These are phyloP conservation scores for Acromyrmex charruanus DNA, from an alignment of 1,140 invertebrate genomes.

Conservation along the genomic window DNA sequence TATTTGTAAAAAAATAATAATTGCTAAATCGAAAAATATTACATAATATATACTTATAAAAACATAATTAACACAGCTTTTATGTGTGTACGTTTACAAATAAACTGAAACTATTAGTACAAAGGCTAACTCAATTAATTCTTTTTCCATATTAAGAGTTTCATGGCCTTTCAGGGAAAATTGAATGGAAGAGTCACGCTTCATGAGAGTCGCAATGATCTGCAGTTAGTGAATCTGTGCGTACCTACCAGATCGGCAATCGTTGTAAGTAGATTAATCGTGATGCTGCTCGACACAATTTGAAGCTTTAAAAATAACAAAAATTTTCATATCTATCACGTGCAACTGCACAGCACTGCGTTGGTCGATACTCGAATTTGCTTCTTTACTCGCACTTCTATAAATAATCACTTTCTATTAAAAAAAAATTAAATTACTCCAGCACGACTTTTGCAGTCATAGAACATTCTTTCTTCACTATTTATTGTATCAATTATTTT, in stretches of 20 bases:
- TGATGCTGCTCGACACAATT: conserved; percentile 31
- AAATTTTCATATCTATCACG: conserved; percentile 1
- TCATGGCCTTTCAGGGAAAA: conserved; percentile 84
- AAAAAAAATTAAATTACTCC: conserved; percentile 4
- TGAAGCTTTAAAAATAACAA: conserved; percentile 46
- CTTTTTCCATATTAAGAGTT: conserved; percentile 70
- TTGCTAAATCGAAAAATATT: not conserved
- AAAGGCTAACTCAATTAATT: not conserved
- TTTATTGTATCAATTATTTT: conserved; percentile 5
- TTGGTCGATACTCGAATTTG: not conserved
- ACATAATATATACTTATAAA: conserved; percentile 4
- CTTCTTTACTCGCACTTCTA: conserved; percentile 37
- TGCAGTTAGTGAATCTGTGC: conserved; percentile 84
- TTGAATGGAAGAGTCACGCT: conserved; percentile 80
- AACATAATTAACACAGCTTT: not conserved
- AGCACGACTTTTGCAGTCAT: conserved; percentile 12
- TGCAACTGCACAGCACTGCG: conserved; percentile 29
- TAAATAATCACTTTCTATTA: conserved; percentile 12
- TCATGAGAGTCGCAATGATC: conserved; percentile 81
- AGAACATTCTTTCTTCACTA: conserved; percentile 4
- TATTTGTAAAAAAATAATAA: not conserved
- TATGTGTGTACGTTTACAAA: not conserved
- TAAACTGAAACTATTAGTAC: not conserved
- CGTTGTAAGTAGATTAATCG: conserved; percentile 81
- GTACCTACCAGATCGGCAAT: conserved; percentile 81